Conservation (phyloP, 1,140 invertebrate species). For the Bicyclus anynana region DNA sequence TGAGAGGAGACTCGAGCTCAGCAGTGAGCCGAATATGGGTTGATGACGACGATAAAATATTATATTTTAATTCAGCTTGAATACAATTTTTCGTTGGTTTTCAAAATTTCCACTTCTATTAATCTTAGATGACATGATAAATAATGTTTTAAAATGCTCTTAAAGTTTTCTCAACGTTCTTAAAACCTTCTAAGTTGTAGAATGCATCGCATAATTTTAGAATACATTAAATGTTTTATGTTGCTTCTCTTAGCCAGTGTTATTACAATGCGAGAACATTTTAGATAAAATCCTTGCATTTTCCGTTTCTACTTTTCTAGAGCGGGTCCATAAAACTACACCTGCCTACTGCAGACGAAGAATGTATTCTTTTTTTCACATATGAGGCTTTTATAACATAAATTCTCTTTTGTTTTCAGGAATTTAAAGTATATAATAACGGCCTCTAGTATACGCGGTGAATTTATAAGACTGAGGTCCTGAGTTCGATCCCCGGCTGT, state of each 20-base stretch:
- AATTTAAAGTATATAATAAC: no score
- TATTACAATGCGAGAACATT: neutral
- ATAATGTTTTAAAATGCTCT: neutral
- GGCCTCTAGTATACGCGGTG: no score
- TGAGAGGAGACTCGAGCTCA: no score
- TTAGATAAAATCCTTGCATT: conserved; percentile 1
- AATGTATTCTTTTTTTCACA: no score
- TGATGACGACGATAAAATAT: no score
- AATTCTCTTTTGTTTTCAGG: no score
- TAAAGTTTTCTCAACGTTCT: neutral
- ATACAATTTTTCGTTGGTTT: neutral
- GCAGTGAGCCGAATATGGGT: no score
- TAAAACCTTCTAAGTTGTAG: neutral
- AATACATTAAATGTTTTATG: neutral
- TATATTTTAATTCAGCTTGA: no score
- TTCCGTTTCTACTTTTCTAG: neutral
- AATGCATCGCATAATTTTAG: neutral
- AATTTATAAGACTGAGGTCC: no score
- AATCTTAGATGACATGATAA: neutral
- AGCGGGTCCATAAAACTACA: neutral
- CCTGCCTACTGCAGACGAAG: no score
- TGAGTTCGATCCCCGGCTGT: no score
- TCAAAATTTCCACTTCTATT: neutral
- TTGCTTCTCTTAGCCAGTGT: neutral
- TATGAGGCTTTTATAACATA: no score